Conservation (phyloP, 2,797 vertebrate species). For the Menidia menidia region DNA sequence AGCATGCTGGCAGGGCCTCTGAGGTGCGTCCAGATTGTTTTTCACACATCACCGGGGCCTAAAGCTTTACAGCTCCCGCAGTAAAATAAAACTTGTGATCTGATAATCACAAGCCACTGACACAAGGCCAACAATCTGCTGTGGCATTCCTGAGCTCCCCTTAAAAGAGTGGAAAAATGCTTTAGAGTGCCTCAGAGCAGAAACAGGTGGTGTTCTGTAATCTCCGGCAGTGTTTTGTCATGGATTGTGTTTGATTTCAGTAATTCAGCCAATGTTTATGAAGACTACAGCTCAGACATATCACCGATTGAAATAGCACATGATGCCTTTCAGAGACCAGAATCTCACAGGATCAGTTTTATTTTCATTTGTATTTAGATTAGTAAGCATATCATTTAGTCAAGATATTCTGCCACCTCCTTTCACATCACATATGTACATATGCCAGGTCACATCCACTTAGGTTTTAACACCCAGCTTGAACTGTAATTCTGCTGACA, state of each 20-base stretch:
- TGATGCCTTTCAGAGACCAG: constrained; percentile 36
- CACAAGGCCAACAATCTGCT: constrained; percentile 47
- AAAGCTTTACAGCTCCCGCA: constrained; percentile 39
- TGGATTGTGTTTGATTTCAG: constrained; percentile 41
- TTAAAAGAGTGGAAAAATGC: constrained; percentile 21
- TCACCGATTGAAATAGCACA: constrained; percentile 36
- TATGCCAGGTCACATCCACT: background rate
- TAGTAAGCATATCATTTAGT: constrained; percentile 46
- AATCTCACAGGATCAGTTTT: constrained; percentile 47
- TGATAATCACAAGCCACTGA: constrained; percentile 36
- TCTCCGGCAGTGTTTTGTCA: constrained; percentile 41
- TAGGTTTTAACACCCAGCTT: background rate
- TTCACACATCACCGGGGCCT: constrained; percentile 48
- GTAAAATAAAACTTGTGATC: constrained; percentile 45
- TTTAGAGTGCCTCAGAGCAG: constrained; percentile 32
- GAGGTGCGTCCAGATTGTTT: constrained; percentile 58
- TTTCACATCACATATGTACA: background rate
- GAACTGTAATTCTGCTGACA: background rate
- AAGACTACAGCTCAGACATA: constrained; percentile 23
- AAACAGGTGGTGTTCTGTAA: constrained; percentile 58
- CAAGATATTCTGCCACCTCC: constrained; percentile 20
- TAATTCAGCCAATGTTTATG: constrained; percentile 40
- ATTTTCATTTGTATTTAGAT: constrained; percentile 28
- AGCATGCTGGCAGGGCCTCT: constrained; percentile 40
- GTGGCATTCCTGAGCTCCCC: constrained; percentile 44